Conservation (phyloP, 2,113 vertebrate genomes). For the Prochilodus magdalenae region DNA sequence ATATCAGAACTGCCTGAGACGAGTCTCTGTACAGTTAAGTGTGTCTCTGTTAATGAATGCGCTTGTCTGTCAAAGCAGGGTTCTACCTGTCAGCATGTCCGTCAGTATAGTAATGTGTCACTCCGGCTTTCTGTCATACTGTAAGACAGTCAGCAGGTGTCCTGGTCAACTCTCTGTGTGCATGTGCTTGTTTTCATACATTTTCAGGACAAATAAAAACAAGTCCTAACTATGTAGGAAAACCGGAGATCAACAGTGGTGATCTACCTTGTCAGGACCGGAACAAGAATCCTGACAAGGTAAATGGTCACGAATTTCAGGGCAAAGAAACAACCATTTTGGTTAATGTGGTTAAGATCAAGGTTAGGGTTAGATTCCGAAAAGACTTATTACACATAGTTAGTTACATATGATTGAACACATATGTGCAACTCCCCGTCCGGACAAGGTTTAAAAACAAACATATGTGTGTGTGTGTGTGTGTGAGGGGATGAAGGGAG, state of each 20-base stretch:
- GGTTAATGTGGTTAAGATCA: not conserved
- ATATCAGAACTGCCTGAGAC: not conserved
- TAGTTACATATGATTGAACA: not conserved
- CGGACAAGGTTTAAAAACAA: not conserved
- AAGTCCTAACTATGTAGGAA: not conserved
- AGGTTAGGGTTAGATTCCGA: not conserved
- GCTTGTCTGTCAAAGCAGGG: not conserved
- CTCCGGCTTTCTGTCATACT: not conserved
- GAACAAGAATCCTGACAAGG: not conserved
- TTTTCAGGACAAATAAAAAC: not conserved
- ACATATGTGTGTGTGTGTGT: conserved; percentile 12
- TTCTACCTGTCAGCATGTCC: not conserved
- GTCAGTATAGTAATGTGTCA: not conserved
- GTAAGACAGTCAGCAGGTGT: not conserved
- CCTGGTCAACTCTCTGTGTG: conserved; percentile 8
- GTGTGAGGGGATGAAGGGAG: conserved; percentile 15
- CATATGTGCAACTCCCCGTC: not conserved
- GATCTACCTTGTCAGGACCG: not conserved
- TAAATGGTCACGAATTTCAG: not conserved
- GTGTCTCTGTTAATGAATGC: not conserved
- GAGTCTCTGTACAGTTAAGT: not conserved
- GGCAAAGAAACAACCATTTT: not conserved
- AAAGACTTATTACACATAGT: not conserved
- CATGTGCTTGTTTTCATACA: not conserved
- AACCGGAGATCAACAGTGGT: not conserved